These are phyloP conservation scores for Piliocolobus tephrosceles DNA, from an alignment of 2,113 vertebrate genomes.

Conservation along the genomic window DNA sequence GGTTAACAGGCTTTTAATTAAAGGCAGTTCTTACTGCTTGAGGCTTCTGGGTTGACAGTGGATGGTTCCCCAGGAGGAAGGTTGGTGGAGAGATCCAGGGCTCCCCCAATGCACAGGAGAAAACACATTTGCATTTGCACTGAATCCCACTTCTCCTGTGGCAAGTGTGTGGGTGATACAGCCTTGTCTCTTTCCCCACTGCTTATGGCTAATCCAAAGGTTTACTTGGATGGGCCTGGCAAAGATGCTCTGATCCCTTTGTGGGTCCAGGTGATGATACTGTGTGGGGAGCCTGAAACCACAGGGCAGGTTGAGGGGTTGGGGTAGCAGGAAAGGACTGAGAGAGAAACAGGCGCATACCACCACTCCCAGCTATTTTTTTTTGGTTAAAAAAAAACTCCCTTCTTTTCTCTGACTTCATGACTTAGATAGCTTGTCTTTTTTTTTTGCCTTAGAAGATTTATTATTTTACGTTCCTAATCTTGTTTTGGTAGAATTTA, in stretches of 20 bases:
- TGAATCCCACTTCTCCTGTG: not conserved
- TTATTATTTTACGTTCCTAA: not conserved
- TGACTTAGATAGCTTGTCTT: not conserved
- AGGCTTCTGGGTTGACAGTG: not conserved
- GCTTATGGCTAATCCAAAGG: not conserved
- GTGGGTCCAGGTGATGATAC: rapidly evolving
- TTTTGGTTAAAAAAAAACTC: too few species aligned
- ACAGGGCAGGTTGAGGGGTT: too few species aligned
- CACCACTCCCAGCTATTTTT: too few species aligned
- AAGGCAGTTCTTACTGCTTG: not conserved
- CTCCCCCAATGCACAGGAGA: not conserved
- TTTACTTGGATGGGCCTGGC: not conserved
- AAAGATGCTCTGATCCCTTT: rapidly evolving
- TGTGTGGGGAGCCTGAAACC: not conserved
- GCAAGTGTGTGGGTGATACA: not conserved
- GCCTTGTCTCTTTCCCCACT: not conserved
- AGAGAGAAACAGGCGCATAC: too few species aligned
- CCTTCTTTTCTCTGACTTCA: not conserved
- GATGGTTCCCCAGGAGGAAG: not conserved
- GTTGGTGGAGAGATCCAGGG: not conserved
- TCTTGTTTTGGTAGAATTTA: not conserved
- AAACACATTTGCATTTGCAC: not conserved
- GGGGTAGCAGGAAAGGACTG: not conserved
- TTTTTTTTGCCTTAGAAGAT: not conserved
- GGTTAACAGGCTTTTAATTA: not conserved